Evolutionary conservation across 1,140 invertebrate species (phyloP).

Genomic region (Meloidogyne chitwoodi): DNA sequence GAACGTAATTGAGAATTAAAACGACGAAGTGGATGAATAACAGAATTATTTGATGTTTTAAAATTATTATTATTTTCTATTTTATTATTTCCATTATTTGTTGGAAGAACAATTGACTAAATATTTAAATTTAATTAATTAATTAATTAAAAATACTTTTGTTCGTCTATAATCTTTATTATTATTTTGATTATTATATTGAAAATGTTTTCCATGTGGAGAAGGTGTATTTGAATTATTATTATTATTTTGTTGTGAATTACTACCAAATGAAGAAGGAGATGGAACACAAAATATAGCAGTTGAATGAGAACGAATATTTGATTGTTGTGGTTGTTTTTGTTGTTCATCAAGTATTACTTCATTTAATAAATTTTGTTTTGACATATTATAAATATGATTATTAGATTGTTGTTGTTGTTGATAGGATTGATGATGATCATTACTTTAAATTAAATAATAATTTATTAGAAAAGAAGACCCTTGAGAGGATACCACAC

Average conservation of each 20-base stretch:
- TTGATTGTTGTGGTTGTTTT: neutral
- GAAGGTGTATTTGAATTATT: neutral
- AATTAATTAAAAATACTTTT: neutral
- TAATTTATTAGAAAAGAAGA: too few relatives aligned
- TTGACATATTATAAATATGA: neutral
- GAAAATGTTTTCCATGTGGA: too few relatives aligned
- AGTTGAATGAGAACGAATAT: constrained; percentile 3
- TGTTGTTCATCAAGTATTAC: neutral
- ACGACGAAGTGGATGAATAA: constrained; percentile 11
- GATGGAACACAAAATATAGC: constrained; percentile 14
- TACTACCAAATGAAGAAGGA: neutral
- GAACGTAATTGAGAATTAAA: constrained; percentile 27
- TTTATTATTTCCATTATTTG: neutral
- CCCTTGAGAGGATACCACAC: too few relatives aligned
- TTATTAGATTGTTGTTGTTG: neutral
- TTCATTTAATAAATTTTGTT: neutral
- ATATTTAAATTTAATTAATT: neutral
- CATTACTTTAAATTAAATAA: too few relatives aligned
- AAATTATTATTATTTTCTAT: neutral
- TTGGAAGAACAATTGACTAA: neutral
- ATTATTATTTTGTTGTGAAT: neutral
- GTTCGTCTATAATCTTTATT: neutral
- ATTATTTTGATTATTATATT: neutral
- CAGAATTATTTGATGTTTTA: neutral
- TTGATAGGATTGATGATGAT: neutral